Evolutionary conservation across 2,113 vertebrate species (phyloP).

Genomic region (Triplophysa siluroides): DNA sequence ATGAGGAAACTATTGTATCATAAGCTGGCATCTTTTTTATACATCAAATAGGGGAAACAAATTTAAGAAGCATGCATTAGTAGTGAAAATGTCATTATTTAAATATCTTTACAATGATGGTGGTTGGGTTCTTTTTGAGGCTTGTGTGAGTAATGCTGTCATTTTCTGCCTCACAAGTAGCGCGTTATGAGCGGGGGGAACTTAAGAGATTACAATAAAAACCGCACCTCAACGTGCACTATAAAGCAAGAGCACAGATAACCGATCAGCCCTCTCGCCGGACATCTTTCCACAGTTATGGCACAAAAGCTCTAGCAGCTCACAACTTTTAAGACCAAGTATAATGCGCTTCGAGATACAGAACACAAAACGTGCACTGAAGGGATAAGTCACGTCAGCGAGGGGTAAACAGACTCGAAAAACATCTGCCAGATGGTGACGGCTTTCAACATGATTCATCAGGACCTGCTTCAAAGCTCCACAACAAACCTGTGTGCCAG

Average conservation of each 20-base stretch:
- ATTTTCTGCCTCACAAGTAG: conserved; percentile 3
- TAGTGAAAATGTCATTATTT: background rate
- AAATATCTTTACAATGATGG: no score
- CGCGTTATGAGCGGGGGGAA: conserved; percentile 23
- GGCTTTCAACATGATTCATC: conserved; percentile 43
- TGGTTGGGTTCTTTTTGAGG: background rate
- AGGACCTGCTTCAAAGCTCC: conserved; percentile 26
- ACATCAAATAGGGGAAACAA: background rate
- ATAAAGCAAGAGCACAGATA: conserved; percentile 4
- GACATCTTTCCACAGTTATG: conserved; percentile 6
- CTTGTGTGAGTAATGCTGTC: conserved; percentile 1
- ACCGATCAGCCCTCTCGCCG: background rate
- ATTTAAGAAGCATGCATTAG: background rate
- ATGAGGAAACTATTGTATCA: no score
- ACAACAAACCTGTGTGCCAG: conserved; percentile 36
- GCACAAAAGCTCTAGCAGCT: background rate
- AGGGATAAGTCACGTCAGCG: background rate
- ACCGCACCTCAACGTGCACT: conserved; percentile 13
- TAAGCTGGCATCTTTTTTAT: background rate
- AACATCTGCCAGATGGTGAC: conserved; percentile 35
- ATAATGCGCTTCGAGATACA: background rate
- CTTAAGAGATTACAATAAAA: conserved; percentile 7
- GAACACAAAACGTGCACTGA: conserved; percentile 4
- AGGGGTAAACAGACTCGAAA: conserved; percentile 14
- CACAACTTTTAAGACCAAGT: conserved; percentile 10